Base-by-base conservation (phyloP, 2,797 vertebrate species). In the Acrocephalus scirpaceus region DNA sequence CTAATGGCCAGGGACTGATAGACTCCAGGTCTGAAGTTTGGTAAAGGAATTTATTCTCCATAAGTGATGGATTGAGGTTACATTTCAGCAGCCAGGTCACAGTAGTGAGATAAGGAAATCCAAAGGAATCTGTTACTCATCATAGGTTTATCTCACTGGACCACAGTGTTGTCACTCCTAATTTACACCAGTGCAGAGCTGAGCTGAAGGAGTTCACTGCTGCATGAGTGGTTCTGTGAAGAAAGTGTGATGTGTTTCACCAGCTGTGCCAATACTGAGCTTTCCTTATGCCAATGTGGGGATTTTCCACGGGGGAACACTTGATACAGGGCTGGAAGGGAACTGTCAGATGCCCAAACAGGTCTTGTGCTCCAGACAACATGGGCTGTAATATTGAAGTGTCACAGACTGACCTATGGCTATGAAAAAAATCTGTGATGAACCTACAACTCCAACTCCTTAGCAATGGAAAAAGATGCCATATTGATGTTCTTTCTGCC, bases 31-130 rank as follows among this genome's bases (percentile, higher is more conserved):
- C 34, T 77, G 25, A 76, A 40, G 61, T 56, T 48, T 45, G 48
- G 64, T 66, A 62, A 65, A 81, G n/a, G 76, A 88, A 91, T 94
- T 95, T 75, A 44, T 81, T 77, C 88, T 87, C 17, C 74, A 47
- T 56, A 79, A 91, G 42, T 86, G 91, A 93, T 83, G 74, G 57
- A 91, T 54, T 69, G 75, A 89, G 91, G 67, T 91, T 71, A 57
- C 56, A 13, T 69, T 92, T 95, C 83, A 94, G 88, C 76, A 92
- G 83, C 36, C 82, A 92, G 83, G 94, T 81, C 88, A 92, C 17
- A 88, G 71, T n/a, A 76, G 40, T 13, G 42, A 95, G 96, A 95
- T 90, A 95, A 96, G 65, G 34, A 79, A 92, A 90, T 32, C 54
- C 51, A 79, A 45, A 67, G 53, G 30, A 87, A 87, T 79, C 88